A percentile compares a stretch with the other conserved stretches of the same genome.
Evolutionary conservation across 2,888 invertebrate species (phyloP).

Genomic region (Ferrisia virgata): DNA sequence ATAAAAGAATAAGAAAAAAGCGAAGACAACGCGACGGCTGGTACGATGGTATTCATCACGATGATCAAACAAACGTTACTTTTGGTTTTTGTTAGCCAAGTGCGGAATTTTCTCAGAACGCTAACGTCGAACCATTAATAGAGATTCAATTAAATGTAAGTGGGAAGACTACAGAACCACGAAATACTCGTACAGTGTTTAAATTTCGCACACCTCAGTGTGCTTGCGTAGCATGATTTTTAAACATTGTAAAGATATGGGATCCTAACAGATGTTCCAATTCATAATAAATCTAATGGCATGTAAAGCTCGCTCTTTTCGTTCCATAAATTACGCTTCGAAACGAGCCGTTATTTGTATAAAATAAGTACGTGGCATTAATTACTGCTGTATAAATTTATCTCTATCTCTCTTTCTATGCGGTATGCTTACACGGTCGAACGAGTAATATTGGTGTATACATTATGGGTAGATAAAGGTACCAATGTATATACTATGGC

Average conservation of each 20-base stretch:
- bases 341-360: neutral
- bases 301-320: neutral
- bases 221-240: neutral
- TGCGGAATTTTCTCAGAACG: neutral
- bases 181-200: too few species aligned
- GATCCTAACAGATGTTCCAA: neutral
- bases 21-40: neutral
- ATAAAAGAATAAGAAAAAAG: neutral
- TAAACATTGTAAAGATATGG: neutral
- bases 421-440: too few species aligned
- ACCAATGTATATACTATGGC: neutral
- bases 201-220: neutral
- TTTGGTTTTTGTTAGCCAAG: neutral
- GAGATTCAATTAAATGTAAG: neutral
- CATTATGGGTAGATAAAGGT: too few species aligned
- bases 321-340: slow-evolving; percentile 5
- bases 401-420: too few species aligned
- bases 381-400: neutral
- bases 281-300: slow-evolving; percentile 6
- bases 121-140: neutral
- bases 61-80: neutral
- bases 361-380: neutral
- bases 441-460: too few species aligned
- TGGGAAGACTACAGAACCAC: neutral
- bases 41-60: neutral